Conservation (phyloP, 1,140 invertebrate species). For the Drosophila navojoa region DNA sequence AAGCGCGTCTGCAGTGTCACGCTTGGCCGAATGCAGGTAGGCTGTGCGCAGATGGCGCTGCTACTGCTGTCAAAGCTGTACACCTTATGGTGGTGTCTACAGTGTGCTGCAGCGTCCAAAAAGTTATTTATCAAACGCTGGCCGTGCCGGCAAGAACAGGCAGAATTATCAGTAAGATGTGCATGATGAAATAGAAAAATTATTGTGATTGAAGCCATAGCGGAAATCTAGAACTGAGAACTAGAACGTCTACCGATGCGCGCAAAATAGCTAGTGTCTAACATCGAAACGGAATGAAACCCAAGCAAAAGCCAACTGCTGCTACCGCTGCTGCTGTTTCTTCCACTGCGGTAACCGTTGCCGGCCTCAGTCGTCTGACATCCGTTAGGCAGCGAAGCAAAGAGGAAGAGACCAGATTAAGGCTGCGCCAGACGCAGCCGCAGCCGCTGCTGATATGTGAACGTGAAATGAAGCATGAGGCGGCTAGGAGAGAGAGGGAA, state of each 20-base stretch:
- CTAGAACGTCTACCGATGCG: slow-evolving; percentile 25
- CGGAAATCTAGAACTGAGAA: neutral
- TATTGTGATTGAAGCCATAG: slow-evolving; percentile 16
- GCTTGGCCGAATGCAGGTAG: slow-evolving; percentile 8
- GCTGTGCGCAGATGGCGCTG: slow-evolving; percentile 17
- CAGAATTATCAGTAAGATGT: slow-evolving; percentile 18
- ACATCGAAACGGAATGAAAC: slow-evolving; percentile 43
- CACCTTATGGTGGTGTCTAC: slow-evolving; percentile 25
- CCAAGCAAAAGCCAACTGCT: slow-evolving; percentile 40
- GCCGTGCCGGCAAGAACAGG: slow-evolving; percentile 23
- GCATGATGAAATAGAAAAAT: slow-evolving; percentile 33
- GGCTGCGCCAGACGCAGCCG: slow-evolving; percentile 8
- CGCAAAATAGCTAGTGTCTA: slow-evolving; percentile 41
- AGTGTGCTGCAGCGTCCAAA: slow-evolving; percentile 4
- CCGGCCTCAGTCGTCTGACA: neutral
- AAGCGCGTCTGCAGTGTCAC: slow-evolving; percentile 24
- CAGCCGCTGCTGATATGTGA: slow-evolving; percentile 36
- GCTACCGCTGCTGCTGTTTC: slow-evolving; percentile 8
- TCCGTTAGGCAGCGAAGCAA: slow-evolving; percentile 13
- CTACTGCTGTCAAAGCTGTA: slow-evolving; percentile 25
- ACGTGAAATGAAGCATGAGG: slow-evolving; percentile 52
- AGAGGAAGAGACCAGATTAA: slow-evolving; percentile 22
- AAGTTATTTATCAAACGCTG: slow-evolving; percentile 25
- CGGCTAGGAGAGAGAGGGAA: slow-evolving; percentile 45
- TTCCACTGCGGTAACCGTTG: neutral